phyloP scores from a whole-genome alignment of 2,888 invertebrate species.

The Platynereis dumerilii region DNA sequence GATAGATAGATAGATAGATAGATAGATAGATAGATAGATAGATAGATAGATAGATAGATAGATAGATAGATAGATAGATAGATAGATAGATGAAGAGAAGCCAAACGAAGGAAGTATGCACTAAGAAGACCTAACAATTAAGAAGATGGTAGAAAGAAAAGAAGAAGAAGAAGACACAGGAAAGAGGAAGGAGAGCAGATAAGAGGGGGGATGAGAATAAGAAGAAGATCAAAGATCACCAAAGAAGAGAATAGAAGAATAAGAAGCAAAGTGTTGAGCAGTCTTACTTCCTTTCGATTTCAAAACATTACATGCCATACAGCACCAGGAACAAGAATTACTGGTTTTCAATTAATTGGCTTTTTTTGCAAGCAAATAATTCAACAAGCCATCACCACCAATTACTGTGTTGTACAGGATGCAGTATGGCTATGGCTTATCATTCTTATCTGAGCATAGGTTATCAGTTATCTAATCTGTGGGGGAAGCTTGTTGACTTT shows the following conservation, averaged over 20 bases:
- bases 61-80: not conserved
- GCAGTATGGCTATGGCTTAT: no score
- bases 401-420: no score
- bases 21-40: not conserved
- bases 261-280: not conserved
- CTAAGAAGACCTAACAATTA: not conserved
- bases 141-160: not conserved
- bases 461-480: no score
- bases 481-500: no score
- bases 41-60: not conserved
- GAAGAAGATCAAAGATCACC: not conserved
- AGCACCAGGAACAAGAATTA: no score
- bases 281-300: not conserved
- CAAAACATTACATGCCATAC: no score
- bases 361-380: no score
- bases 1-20: conserved; percentile 1
- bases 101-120: no score
- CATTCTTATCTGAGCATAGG: no score
- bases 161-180: not conserved
- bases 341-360: no score
- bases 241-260: not conserved
- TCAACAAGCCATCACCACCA: no score
- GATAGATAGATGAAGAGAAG: no score
- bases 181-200: not conserved
- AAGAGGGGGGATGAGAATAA: not conserved